Evolutionary conservation across 2,888 invertebrate genomes (phyloP), one percentile per base, ranked within the genome.

Genomic region (Standfussiana lucernea): DNA sequence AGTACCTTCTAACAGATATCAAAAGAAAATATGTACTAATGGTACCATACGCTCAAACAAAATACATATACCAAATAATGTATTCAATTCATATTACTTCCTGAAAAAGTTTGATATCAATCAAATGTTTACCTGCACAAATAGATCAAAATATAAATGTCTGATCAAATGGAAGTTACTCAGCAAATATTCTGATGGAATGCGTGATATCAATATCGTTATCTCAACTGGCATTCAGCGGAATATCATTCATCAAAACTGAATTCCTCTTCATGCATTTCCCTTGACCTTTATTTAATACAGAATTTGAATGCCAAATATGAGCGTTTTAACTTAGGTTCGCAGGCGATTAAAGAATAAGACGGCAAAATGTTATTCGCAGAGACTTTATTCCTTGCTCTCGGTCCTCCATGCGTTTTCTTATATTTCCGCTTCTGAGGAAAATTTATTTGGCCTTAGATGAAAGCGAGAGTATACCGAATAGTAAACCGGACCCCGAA

Each of bases 401-500:
- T 50, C 42, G 78, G 88, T 86, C 84, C 90, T 89, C 85, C 88
- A 84, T 75, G 69, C 91, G 90, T 91, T 92, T 93, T 91, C 92
- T 91, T 93, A 93, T 93, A 93, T 93, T 92, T 93, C 91, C 91
- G 90, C 83, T 90, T 89, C 85, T 88, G 86, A 86, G 86, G 89
- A 88, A 92, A 92, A 94, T 93, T 93, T 94, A 94, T 93, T 92
- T 93, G 90, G 89, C 87, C 90, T 90, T 89, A 87, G 90, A n/a
- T n/a, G n/a, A 92, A 91, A 93, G 91, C 91, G 90, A 90, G 90
- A 92, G 92, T 91, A n/a, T n/a, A n/a, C n/a, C n/a, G n/a, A 89
- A 92, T 92, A 91, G 90, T 89, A 88, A 88, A 90, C 91, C 89
- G 92, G 92, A 92, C 91, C 91, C 90, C 77, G 88, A 90, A 91